Conservation (phyloP, 1,140 invertebrate genomes). For the Lordiphosa stackelbergi region DNA sequence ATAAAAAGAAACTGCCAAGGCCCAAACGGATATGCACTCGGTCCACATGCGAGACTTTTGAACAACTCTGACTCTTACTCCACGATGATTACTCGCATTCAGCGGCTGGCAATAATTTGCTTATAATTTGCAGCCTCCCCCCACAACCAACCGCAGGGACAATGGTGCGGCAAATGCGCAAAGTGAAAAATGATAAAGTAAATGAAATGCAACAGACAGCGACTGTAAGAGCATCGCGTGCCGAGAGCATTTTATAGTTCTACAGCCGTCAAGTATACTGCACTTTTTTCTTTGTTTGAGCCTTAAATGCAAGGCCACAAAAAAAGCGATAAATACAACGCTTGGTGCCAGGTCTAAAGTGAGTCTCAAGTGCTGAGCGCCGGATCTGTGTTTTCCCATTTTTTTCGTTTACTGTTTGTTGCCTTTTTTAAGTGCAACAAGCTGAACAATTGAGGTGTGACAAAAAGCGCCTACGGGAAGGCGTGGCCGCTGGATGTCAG, state of each 20-base stretch:
- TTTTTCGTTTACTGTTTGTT: conserved; percentile 8
- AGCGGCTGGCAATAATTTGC: conserved; percentile 66
- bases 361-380: conserved; percentile 60
- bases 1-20: conserved; percentile 51
- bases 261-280: conserved; percentile 25
- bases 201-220: conserved; percentile 68
- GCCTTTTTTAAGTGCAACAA: conserved; percentile 41
- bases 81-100: conserved; percentile 64
- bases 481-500: too few relatives aligned
- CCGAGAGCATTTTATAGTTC: conserved; percentile 19
- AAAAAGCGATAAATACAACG: conserved; percentile 35
- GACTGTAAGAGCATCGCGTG: conserved; percentile 24
- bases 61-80: conserved; percentile 10
- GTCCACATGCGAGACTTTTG: conserved; percentile 9
- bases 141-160: neutral
- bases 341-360: conserved; percentile 43
- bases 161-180: conserved; percentile 16
- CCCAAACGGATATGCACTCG: conserved; percentile 6
- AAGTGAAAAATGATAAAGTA: conserved; percentile 66
- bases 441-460: conserved; percentile 40
- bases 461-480: too few relatives aligned
- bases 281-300: conserved; percentile 40
- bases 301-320: conserved; percentile 44
- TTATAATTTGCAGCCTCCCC: conserved; percentile 52
- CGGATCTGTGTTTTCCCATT: conserved; percentile 26